These are phyloP conservation scores for Galendromus occidentalis DNA, from an alignment of 1,140 invertebrate genomes.

Conservation along the genomic window DNA sequence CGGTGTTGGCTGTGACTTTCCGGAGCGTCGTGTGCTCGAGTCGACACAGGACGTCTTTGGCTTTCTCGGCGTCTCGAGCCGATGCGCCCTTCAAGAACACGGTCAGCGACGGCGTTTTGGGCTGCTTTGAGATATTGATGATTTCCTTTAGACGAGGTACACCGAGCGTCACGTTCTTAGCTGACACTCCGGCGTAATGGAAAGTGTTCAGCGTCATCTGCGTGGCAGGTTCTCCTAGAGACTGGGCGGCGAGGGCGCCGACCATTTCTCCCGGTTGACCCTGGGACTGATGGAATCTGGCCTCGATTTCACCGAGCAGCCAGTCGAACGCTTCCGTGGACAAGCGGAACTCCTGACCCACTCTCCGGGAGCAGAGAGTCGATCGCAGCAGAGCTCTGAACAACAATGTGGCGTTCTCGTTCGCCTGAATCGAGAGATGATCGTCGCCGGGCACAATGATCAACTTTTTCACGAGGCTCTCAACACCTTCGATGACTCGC, in stretches of 20 bases:
- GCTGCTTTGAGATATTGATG: conserved; percentile 97
- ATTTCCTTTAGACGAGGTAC: conserved; percentile 92
- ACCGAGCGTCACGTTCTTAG: conserved; percentile 98
- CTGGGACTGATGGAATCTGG: conserved; percentile 89
- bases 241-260: conserved; percentile 91
- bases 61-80: conserved; percentile 92
- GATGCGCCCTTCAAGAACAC: conserved; percentile 88
- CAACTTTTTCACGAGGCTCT: conserved; percentile 64
- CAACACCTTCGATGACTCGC: conserved; percentile 61
- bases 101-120: conserved; percentile 94
- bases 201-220: conserved; percentile 99
- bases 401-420: conserved; percentile 89
- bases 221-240: conserved; percentile 93
- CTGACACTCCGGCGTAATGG: conserved; percentile 99
- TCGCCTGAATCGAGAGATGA: conserved; percentile 79
- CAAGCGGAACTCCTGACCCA: conserved; percentile 84
- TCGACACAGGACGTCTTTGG: conserved; percentile 87
- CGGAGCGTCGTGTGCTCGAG: conserved; percentile 91
- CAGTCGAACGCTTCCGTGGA: conserved; percentile 95
- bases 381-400: conserved; percentile 91
- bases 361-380: conserved; percentile 79
- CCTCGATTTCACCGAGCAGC: conserved; percentile 97
- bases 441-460: conserved; percentile 89
- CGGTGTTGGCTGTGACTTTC: conserved; percentile 92
- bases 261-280: conserved; percentile 94